Base-by-base conservation (phyloP, 2,113 vertebrate species). In the Recurvirostra avosetta region DNA sequence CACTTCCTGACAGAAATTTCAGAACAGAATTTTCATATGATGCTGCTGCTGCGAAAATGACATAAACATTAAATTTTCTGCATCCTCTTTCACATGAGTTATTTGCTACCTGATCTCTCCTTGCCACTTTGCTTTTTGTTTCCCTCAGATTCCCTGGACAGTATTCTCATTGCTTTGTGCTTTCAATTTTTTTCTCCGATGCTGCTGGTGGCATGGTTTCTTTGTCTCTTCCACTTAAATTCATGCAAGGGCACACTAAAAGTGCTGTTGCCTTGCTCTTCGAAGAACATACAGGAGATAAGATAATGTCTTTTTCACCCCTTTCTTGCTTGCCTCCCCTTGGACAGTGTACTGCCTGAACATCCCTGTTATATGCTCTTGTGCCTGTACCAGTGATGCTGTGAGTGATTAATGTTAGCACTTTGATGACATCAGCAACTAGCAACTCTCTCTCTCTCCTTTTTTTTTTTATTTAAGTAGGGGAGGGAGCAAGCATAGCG, bases 361-460 rank as follows among this genome's bases (percentile, higher is more conserved):
- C 62, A 87, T 81, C 95, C 89, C 95, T 38, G 82, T 85, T 96
- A 82, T 82, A 94, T 94, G 85, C 84, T 96, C 86, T 61, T 40
- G 58, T 94, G 81, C 72, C 45, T 88, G 74, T 86, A 61, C 82
- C 45, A 45, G 89, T 92, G 94, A 95, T 94, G 95, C 96, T 96
- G 95, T 70, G 92, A 94, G 90, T 96, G 96, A 96, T 96, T 96
- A 96, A 96, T 94, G 95, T 92, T 85, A 93, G 88, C 94, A 94
- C 83, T 94, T 95, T 49, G 88, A 90, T 97, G 97, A 98, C 97
- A 97, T 97, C 94, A 97, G 90, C 91, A 96, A 83, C 86, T 84
- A 92, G 73, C 76, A 96, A 79, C 63, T 67, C 59, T 56, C 65
- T n/a, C 36, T 29, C 58, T 56, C 61, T 25, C 9, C 9, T 30